Base-by-base conservation (phyloP, 2,113 vertebrate species). In the Corapipo altera region DNA sequence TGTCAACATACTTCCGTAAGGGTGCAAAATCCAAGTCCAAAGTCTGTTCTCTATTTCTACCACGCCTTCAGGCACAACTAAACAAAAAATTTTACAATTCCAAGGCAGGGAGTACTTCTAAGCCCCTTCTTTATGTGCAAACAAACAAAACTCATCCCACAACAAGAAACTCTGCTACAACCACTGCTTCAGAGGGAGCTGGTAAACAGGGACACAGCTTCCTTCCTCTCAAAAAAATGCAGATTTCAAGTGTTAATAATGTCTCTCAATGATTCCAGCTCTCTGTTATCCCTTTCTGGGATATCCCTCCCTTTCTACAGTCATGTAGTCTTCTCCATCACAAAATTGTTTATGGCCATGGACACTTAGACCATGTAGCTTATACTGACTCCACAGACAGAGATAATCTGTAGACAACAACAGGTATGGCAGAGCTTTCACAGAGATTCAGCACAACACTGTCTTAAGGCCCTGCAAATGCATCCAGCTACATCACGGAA, bases 341-440 rank as follows among this genome's bases (percentile, higher is more conserved):
- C 4, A 48, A 20, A 64, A 22, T 0, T 28, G 22, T 35, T 92
- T 44, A 35, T 8, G 35, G 70, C 19, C 55, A 46, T 1, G 20
- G 41, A 54, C 65, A 43, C 22, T 13, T 35, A 20, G 48, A 49
- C 16, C 51, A 26, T 8, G 28, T 13, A 32, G 41, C 8, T 77
- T 16, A 48, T 5, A 13, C 32, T 44, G 54, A 65, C 30, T 46
- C 9, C 19, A 62, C 11, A 59, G 48, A 19, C n/a, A 10, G 33
- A 67, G 32, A 62, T 10, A 35, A 69, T 16, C 30, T 43, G 39
- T 15, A 61, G 37, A n/a, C 9, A 69, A 22, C 44, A 65, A 6
- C 0, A 9, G 35, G 41, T 80, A 72, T 2, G 1, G 24, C 5
- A 1, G 32, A 74, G 30, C 22, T 33, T 64, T 41, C 48, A 57